phyloP scores from a whole-genome alignment of 1,140 invertebrate species.

The Saccostrea echinata region DNA sequence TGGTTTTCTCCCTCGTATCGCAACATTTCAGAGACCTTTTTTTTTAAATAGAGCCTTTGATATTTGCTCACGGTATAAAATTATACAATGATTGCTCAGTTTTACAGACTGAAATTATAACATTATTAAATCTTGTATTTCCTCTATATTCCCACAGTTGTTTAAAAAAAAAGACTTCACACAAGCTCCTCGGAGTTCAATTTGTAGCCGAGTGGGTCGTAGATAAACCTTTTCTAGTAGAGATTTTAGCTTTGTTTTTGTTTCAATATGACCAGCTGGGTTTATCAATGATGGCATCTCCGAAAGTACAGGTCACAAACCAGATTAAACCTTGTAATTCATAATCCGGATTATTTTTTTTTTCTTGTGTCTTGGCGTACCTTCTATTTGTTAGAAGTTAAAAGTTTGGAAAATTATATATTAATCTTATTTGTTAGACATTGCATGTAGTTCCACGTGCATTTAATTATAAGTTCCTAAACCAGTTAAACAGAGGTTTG shows the following conservation, averaged over 20 bases:
- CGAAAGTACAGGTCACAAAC: background rate
- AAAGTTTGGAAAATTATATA: too few species aligned
- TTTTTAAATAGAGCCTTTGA: too few species aligned
- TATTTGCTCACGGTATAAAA: too few species aligned
- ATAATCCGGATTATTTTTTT: background rate
- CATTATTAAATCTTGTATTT: too few species aligned
- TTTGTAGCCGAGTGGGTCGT: background rate
- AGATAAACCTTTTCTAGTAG: background rate
- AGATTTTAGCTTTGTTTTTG: background rate
- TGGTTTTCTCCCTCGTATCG: background rate
- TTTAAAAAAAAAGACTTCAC: background rate
- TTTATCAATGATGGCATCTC: constrained; percentile 27
- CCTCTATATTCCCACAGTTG: background rate
- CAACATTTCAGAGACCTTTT: too few species aligned
- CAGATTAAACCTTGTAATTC: background rate
- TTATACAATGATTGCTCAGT: too few species aligned
- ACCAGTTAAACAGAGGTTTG: too few species aligned
- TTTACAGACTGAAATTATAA: too few species aligned
- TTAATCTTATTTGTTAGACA: too few species aligned
- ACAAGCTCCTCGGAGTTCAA: background rate
- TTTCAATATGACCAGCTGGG: background rate
- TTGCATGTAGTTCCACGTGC: too few species aligned
- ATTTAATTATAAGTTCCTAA: too few species aligned
- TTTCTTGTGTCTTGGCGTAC: background rate
- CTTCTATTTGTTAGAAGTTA: background rate